These are phyloP conservation scores for Malacoctenus gilli DNA, from an alignment of 2,797 vertebrate genomes.

Conservation along the genomic window DNA sequence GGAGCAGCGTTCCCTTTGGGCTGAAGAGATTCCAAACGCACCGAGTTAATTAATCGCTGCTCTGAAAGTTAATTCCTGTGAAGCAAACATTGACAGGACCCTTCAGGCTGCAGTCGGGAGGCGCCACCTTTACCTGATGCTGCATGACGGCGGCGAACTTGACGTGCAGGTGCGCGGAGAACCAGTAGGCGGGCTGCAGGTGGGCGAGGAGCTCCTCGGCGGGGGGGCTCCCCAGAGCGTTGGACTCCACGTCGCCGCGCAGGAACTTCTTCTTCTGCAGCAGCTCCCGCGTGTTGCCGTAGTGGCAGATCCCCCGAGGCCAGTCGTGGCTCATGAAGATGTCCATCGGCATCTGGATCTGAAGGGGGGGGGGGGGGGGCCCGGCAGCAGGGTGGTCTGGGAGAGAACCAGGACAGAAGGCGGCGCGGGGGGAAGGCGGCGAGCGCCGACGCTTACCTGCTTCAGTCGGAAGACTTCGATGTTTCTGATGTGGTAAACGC, in stretches of 20 bases:
- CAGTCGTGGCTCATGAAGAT: slow-evolving; percentile 97
- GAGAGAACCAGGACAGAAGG: neutral
- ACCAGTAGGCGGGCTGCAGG: slow-evolving; percentile 94
- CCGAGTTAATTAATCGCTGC: too few relatives aligned
- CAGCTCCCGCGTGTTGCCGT: slow-evolving; percentile 89
- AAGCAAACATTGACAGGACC: too few relatives aligned
- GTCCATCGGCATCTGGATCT: slow-evolving; percentile 92
- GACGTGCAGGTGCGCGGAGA: slow-evolving; percentile 96
- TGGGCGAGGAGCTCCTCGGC: slow-evolving; percentile 91
- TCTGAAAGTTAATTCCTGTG: too few relatives aligned
- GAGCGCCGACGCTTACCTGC: slow-evolving; percentile 86
- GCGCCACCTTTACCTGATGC: slow-evolving; percentile 83
- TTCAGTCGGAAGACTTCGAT: slow-evolving; percentile 96
- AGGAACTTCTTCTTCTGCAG: slow-evolving; percentile 92
- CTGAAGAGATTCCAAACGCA: slow-evolving; percentile 43
- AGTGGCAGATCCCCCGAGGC: slow-evolving; percentile 94
- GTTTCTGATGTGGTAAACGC: slow-evolving; percentile 95
- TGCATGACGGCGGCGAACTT: slow-evolving; percentile 96
- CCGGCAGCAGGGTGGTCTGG: too few relatives aligned
- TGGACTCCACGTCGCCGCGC: slow-evolving; percentile 91
- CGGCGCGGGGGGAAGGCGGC: neutral
- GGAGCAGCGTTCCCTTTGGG: slow-evolving; percentile 79
- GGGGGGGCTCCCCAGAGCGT: slow-evolving; percentile 91
- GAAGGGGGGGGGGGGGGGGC: too few relatives aligned
- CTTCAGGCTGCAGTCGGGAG: too few relatives aligned